A percentile compares a stretch with the other conserved stretches of the same genome.
phyloP scores from a whole-genome alignment of 2,113 vertebrate species.

The Otocyon megalotis region DNA sequence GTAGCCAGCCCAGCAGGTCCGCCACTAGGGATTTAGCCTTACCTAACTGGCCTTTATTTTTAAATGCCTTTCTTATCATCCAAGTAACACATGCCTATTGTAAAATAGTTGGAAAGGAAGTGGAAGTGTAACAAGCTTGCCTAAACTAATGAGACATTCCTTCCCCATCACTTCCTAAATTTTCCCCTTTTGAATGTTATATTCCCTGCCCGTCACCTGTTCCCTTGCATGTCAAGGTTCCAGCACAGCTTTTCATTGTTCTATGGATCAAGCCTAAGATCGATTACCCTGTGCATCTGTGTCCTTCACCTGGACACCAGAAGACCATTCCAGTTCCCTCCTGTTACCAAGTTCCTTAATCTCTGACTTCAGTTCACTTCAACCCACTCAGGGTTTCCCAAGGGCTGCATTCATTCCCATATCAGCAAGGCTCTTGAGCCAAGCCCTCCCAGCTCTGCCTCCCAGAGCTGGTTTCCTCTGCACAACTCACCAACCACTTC shows the following conservation, averaged over 20 bases:
- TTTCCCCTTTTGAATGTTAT: background rate
- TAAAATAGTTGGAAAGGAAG: constrained; percentile 13
- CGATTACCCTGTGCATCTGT: background rate
- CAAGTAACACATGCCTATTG: background rate
- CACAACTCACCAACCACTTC: background rate
- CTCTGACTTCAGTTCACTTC: background rate
- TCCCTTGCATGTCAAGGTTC: background rate
- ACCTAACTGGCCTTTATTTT: background rate
- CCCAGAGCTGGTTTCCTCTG: background rate
- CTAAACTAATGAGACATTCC: background rate
- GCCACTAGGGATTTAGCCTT: background rate
- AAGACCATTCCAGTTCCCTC: no score
- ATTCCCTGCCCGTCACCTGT: background rate
- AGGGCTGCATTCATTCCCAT: background rate
- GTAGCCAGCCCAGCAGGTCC: rapidly evolving
- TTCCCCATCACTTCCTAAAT: background rate
- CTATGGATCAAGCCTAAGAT: background rate
- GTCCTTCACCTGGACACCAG: background rate
- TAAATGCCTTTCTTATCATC: background rate
- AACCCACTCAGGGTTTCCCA: background rate
- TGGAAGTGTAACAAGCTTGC: background rate
- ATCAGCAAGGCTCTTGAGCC: background rate
- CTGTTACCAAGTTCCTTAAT: background rate
- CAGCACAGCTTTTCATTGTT: background rate
- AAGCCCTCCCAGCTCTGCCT: background rate